Conservation (phyloP, 1,140 invertebrate genomes). For the Drosophila ambigua region DNA sequence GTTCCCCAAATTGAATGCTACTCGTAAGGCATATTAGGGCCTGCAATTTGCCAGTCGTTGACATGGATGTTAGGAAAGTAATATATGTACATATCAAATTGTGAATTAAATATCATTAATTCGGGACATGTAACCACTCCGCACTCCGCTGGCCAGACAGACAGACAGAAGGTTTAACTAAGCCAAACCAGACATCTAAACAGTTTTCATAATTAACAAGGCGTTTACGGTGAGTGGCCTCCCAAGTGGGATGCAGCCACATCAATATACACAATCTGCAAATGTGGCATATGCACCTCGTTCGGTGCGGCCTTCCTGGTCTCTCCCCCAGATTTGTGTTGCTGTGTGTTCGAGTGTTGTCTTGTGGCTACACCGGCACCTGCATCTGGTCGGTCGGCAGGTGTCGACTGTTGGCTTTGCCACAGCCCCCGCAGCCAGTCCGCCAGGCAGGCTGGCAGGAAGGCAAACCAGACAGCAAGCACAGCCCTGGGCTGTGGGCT, state of each 20-base stretch:
- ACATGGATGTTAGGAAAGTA: conserved; percentile 14
- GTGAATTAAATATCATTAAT: conserved; percentile 66
- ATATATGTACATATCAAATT: conserved; percentile 68
- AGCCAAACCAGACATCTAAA: conserved; percentile 12
- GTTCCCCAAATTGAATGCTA: conserved; percentile 59
- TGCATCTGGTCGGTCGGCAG: conserved; percentile 25
- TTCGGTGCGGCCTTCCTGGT: not conserved
- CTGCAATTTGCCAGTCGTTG: conserved; percentile 22
- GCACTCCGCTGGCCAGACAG: not conserved
- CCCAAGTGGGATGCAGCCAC: conserved; percentile 27
- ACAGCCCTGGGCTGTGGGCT: conserved; percentile 5
- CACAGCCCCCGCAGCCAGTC: not conserved
- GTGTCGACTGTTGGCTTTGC: conserved; percentile 31
- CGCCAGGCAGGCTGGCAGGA: not conserved
- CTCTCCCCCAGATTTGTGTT: conserved; percentile 1
- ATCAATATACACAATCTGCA: conserved; percentile 9
- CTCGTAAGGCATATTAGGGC: not conserved
- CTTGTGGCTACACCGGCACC: conserved; percentile 20
- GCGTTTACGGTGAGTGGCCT: conserved; percentile 22
- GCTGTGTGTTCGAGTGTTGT: conserved; percentile 55
- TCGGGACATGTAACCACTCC: conserved; percentile 9
- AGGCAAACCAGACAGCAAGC: conserved; percentile 3
- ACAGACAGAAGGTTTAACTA: conserved; percentile 8
- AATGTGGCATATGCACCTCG: conserved; percentile 17
- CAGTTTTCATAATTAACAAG: conserved; percentile 48